Percentiles rank a stretch among this genome's conserved stretches.
These are phyloP conservation scores for Leptocoma aspasia DNA, from an alignment of 2,113 vertebrate species.

Conservation along the genomic window DNA sequence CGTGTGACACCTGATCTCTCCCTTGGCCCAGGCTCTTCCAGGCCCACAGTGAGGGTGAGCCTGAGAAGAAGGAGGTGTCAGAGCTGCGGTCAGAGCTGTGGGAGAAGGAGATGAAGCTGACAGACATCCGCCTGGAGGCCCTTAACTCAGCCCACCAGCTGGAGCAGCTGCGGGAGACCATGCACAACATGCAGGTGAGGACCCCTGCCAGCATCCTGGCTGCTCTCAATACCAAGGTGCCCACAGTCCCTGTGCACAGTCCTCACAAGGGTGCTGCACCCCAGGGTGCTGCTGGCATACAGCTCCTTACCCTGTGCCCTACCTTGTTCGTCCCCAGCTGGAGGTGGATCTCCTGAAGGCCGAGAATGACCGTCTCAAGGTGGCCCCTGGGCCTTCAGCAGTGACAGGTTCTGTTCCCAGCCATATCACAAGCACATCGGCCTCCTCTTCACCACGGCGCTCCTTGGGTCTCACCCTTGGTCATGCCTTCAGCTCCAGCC, in stretches of 20 bases:
- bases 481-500: slow-evolving; percentile 85
- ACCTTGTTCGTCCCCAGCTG: slow-evolving; percentile 67
- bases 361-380: slow-evolving; percentile 92
- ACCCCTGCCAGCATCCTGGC: neutral
- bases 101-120: slow-evolving; percentile 95
- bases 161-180: slow-evolving; percentile 90
- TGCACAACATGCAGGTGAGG: slow-evolving; percentile 95
- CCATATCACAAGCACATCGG: slow-evolving; percentile 75
- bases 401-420: slow-evolving; percentile 72
- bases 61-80: slow-evolving; percentile 85
- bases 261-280: fast-evolving
- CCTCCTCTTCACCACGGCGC: slow-evolving; percentile 81
- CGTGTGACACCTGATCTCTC: neutral
- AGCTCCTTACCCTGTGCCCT: neutral
- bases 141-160: slow-evolving; percentile 94
- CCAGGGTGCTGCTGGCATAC: fast-evolving
- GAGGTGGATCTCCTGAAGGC: slow-evolving; percentile 92
- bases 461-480: slow-evolving; percentile 84
- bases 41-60: slow-evolving; percentile 79
- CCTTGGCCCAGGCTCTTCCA: slow-evolving; percentile 78
- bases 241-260: neutral
- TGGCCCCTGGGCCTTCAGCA: slow-evolving; percentile 73
- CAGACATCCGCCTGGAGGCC: slow-evolving; percentile 92
- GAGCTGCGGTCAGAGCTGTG: slow-evolving; percentile 91
- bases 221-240: neutral